These are phyloP conservation scores for Beaufortia kweichowensis DNA, from an alignment of 2,113 vertebrate genomes.

Conservation along the genomic window DNA sequence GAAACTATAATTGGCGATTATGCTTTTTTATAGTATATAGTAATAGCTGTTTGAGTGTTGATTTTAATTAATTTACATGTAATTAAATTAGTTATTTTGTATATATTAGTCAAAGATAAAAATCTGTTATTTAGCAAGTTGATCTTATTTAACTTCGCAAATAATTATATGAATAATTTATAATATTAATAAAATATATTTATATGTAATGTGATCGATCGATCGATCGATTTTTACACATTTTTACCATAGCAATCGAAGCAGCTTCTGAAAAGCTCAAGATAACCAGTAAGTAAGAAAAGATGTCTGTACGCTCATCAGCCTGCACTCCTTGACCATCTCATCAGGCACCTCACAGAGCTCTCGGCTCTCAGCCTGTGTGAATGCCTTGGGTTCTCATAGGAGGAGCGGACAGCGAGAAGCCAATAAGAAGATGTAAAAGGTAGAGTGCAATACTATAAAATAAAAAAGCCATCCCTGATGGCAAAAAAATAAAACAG, in stretches of 20 bases:
- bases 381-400: slow-evolving; percentile 23
- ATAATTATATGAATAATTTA: too few species aligned
- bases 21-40: too few species aligned
- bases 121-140: too few species aligned
- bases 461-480: slow-evolving; percentile 34
- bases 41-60: too few species aligned
- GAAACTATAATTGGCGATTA: too few species aligned
- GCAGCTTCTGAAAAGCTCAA: not conserved
- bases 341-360: slow-evolving; percentile 26
- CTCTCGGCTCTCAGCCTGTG: slow-evolving; percentile 14
- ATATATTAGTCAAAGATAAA: too few species aligned
- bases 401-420: slow-evolving; percentile 19
- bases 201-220: too few species aligned
- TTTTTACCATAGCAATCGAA: not conserved
- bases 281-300: slow-evolving; percentile 8
- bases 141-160: too few species aligned
- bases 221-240: too few species aligned
- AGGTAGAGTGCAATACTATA: slow-evolving; percentile 28
- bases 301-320: slow-evolving; percentile 1
- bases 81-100: too few species aligned
- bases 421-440: slow-evolving; percentile 28
- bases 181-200: too few species aligned
- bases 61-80: too few species aligned
- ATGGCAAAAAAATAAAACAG: slow-evolving; percentile 23
- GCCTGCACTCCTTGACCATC: not conserved